Evolutionary conservation across 2,113 vertebrate species (phyloP).

Genomic region (Erinaceus europaeus): DNA sequence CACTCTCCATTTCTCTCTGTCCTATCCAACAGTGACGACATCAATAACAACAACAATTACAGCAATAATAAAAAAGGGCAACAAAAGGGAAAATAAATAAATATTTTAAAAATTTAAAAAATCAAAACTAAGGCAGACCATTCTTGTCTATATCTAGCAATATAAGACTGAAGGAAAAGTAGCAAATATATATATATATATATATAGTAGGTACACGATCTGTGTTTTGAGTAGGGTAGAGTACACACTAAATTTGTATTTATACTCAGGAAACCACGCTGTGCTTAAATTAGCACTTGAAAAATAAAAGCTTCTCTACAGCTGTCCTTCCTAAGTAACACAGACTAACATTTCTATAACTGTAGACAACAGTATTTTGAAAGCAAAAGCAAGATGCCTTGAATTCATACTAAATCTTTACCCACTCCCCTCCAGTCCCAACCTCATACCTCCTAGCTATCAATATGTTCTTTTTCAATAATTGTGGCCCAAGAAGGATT

Average conservation of each 20-base stretch:
- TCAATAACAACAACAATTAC: no score
- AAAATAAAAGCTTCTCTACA: conserved; percentile 63
- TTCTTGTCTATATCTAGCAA: neutral
- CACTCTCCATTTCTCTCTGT: no score
- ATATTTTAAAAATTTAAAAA: no score
- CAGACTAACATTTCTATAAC: conserved; percentile 48
- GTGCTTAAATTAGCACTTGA: conserved; percentile 74
- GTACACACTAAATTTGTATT: conserved; percentile 70
- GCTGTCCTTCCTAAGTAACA: conserved; percentile 66
- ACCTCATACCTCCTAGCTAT: neutral
- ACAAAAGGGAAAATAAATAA: no score
- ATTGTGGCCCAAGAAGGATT: neutral
- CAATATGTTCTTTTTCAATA: neutral
- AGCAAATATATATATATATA: no score
- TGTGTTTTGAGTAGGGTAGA: conserved; percentile 50
- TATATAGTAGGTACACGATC: conserved; percentile 19
- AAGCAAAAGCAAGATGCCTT: conserved; percentile 19
- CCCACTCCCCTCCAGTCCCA: neutral
- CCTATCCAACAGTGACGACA: no score
- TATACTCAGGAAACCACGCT: conserved; percentile 71
- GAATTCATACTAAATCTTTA: neutral
- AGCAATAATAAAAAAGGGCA: no score
- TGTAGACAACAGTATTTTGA: conserved; percentile 33
- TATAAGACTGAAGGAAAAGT: conserved; percentile 36
- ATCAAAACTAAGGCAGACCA: neutral